Evolutionary conservation across 2,113 vertebrate genomes (phyloP).

Genomic region (Ceyx margarethae): DNA sequence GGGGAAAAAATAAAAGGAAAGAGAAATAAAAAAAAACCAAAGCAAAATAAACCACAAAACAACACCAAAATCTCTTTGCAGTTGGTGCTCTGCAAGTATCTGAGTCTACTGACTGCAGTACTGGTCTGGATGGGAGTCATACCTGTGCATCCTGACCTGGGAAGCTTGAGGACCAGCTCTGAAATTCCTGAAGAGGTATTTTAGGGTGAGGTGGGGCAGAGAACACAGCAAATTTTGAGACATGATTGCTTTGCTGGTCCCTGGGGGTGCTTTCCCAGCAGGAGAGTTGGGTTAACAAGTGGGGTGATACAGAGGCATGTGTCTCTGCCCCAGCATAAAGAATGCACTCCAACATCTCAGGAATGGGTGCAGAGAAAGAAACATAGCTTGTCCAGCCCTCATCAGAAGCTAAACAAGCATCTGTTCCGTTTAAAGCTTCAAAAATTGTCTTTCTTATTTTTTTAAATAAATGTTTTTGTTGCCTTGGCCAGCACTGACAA

Average conservation of each 20-base stretch:
- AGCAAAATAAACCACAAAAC: neutral
- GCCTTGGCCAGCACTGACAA: slow-evolving; percentile 23
- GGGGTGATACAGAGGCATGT: accelerated
- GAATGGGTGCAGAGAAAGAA: neutral
- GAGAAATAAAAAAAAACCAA: neutral
- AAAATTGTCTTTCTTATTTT: neutral
- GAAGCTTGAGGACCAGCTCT: accelerated
- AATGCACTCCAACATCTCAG: neutral
- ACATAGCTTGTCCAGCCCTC: neutral
- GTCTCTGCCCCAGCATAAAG: neutral
- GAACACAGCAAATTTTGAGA: neutral
- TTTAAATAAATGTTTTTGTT: slow-evolving; percentile 8
- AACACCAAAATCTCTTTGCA: neutral
- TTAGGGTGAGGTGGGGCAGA: neutral
- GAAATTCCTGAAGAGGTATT: neutral
- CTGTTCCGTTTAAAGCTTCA: neutral
- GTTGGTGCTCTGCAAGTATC: neutral
- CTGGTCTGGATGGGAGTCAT: neutral
- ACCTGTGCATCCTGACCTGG: neutral
- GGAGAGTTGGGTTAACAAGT: neutral
- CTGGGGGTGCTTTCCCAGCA: accelerated
- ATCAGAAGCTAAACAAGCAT: neutral
- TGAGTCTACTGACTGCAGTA: neutral
- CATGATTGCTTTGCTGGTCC: accelerated
- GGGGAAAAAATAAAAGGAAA: neutral